Conservation (phyloP, 2,888 invertebrate genomes). For the Onchidella celtica region DNA sequence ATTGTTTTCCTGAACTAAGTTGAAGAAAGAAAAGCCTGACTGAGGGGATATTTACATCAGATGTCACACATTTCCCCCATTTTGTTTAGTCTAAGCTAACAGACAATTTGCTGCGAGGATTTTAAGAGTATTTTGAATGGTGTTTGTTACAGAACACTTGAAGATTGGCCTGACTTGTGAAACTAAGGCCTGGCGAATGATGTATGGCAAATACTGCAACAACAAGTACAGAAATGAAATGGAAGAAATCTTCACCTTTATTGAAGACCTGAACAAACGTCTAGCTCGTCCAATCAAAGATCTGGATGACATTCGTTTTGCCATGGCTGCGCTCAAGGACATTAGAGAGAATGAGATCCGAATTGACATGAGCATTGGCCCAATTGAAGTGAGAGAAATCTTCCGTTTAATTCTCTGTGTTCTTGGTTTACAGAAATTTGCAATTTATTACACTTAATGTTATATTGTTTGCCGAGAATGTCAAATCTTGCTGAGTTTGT, state of each 20-base stretch:
- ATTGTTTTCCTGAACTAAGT: no score
- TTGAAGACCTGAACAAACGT: conserved; percentile 89
- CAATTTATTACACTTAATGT: no score
- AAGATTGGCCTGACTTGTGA: conserved; percentile 91
- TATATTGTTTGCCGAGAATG: no score
- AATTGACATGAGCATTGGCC: conserved; percentile 95
- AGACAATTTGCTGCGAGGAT: no score
- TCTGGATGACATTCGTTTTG: conserved; percentile 94
- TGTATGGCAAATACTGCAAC: conserved; percentile 80
- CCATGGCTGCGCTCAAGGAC: conserved; percentile 96
- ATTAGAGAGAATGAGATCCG: conserved; percentile 94
- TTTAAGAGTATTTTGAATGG: no score
- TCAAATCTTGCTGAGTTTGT: no score
- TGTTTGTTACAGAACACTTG: conserved; percentile 82
- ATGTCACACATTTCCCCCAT: no score
- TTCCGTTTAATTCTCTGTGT: no score
- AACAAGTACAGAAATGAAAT: conserved; percentile 79
- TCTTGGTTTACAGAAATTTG: no score
- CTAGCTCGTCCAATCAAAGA: conserved; percentile 93
- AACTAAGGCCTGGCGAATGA: conserved; percentile 79
- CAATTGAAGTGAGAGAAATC: conserved; percentile 90
- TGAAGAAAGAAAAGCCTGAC: no score
- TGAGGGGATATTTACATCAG: no score
- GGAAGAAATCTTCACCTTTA: conserved; percentile 87
- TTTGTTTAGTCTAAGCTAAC: no score